These are phyloP conservation scores for Diorhabda sublineata DNA, from an alignment of 1,140 invertebrate species.

Conservation along the genomic window DNA sequence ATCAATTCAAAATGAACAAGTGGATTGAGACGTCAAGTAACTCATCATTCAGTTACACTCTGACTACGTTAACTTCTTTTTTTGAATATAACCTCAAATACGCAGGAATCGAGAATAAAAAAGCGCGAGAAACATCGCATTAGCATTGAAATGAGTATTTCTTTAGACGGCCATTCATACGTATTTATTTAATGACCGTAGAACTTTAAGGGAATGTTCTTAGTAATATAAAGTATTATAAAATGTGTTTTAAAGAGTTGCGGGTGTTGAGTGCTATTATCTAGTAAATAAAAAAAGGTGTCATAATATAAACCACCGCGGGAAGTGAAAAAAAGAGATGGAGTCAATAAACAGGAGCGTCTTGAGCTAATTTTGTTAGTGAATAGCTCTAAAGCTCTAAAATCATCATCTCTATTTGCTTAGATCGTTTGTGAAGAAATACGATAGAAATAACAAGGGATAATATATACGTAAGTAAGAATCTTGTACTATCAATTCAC, in stretches of 20 bases:
- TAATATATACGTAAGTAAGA: no score
- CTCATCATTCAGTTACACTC: no score
- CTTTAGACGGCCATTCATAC: conserved; percentile 15
- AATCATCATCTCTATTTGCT: no score
- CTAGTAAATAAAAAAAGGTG: not conserved
- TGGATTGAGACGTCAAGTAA: no score
- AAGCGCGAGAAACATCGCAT: conserved; percentile 5
- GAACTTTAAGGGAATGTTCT: conserved; percentile 5
- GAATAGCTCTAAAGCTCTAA: no score
- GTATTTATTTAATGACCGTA: conserved; percentile 15
- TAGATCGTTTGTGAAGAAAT: no score
- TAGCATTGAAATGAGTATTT: conserved; percentile 9
- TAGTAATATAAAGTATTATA: conserved; percentile 16
- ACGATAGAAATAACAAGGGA: no score
- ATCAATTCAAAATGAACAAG: no score
- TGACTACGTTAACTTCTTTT: no score
- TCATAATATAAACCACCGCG: not conserved
- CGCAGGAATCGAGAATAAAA: not conserved
- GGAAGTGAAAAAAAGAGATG: conserved; percentile 6
- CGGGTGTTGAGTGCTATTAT: conserved; percentile 5
- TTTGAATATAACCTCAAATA: not conserved
- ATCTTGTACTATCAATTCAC: no score
- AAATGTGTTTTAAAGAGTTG: conserved; percentile 6
- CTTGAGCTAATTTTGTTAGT: no score
- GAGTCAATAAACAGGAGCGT: not conserved